Base-by-base conservation (phyloP, 64 coral and sea anemone genomes). In the Cladopsammia gracilis region DNA sequence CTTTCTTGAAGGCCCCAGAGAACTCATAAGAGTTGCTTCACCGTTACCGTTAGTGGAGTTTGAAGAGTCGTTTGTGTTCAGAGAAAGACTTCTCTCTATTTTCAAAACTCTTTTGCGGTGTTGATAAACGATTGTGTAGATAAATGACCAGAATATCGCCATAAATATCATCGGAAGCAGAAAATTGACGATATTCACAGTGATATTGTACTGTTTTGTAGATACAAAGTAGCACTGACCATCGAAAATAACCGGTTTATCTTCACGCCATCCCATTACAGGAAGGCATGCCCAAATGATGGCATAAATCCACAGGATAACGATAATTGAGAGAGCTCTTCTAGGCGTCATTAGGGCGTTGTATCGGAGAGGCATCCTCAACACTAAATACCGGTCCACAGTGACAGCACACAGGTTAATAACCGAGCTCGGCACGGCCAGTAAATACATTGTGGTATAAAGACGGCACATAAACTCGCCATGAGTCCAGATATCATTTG, bases 391-490 rank as follows among this genome's bases (percentile, higher is more conserved):
- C 2, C 96, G 80, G 57, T 98, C 96, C 16, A 98, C 78, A 3
- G 96, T 98, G 25, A 98, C 92, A 7, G 96, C 96, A 19, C 93
- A 93, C 34, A 98, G 84, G 64, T 98, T 98, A 15, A 98, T 98
- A 18, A 98, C 62, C 16, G 96, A 94, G 1, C 92, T 89, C 18
- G 96, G 96, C 5, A 84, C 82, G 11, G 85, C 92, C 8, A 98
- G 87, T 67, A 98, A 82, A 54, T 94, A 98, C 75, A 98, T 85
- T 14, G 92, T 90, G 14, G 88, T 91, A 89, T 89, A 98, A 34
- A 98, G 43, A 48, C 61, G 75, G 71, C 96, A 98, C 88, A 94
- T 70, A 16, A 94, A 79, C 60, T 70, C 88, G 2, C 96, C 96
- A 54, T 98, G 87, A 3, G 56, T 75, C 96, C 96, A 98, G 3